phyloP scores from a whole-genome alignment of 1,140 invertebrate genomes.

The Chrysomallon squamiferum region DNA sequence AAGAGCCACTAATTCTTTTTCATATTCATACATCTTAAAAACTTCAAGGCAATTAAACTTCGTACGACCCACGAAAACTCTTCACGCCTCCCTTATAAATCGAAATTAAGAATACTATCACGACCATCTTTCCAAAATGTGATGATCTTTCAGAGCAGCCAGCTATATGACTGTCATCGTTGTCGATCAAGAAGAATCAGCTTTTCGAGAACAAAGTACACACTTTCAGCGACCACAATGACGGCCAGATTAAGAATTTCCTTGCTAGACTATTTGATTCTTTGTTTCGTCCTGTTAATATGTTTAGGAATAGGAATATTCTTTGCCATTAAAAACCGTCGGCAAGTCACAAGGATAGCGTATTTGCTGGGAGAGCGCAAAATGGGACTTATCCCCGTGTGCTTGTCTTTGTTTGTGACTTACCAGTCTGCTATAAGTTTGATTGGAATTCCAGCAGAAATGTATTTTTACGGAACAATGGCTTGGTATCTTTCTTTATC shows the following conservation, averaged over 20 bases:
- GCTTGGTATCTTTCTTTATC: constrained; percentile 17
- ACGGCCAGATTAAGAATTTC: neutral
- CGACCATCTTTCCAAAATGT: no score
- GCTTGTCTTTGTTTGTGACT: constrained; percentile 66
- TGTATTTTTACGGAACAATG: constrained; percentile 45
- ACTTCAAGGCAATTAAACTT: no score
- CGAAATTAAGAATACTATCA: no score
- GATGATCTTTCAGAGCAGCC: no score
- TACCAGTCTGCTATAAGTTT: constrained; percentile 68
- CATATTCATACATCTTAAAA: no score
- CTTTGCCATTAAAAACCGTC: constrained; percentile 14
- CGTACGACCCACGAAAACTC: no score
- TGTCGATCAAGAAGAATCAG: no score
- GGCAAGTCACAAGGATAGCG: constrained; percentile 65
- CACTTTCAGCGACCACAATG: no score
- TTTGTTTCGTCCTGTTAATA: neutral
- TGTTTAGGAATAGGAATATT: constrained; percentile 14
- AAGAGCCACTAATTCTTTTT: no score
- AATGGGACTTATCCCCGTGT: constrained; percentile 70
- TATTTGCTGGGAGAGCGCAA: constrained; percentile 79
- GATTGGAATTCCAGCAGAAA: constrained; percentile 61
- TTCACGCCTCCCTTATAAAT: no score
- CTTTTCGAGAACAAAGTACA: no score
- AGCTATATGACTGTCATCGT: no score
- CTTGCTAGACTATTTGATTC: constrained; percentile 8